These are phyloP conservation scores for Vollenhovia emeryi DNA, from an alignment of 1,140 invertebrate genomes.

Conservation along the genomic window DNA sequence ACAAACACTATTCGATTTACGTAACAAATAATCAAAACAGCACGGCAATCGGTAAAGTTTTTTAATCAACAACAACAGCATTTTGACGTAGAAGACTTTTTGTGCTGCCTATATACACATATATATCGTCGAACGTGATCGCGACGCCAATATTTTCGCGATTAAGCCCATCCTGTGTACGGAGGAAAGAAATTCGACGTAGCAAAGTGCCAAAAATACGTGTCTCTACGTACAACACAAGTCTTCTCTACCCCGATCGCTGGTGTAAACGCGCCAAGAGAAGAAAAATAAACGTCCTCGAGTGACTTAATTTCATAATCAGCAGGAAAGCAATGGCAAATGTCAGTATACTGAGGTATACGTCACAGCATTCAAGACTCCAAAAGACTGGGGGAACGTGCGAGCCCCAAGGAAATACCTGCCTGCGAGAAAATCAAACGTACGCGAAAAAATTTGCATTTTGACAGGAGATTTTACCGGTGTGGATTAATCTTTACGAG, in stretches of 20 bases:
- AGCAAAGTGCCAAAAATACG: constrained; percentile 67
- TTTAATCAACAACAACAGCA: background rate
- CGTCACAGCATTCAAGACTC: constrained; percentile 11
- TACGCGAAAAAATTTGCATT: constrained; percentile 19
- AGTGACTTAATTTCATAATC: constrained; percentile 28
- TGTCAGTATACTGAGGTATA: background rate
- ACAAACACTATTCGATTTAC: background rate
- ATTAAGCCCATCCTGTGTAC: background rate
- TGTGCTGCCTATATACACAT: too few species aligned
- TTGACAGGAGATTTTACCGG: constrained; percentile 16
- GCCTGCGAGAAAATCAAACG: constrained; percentile 30
- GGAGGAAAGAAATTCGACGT: background rate
- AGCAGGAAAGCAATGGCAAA: background rate
- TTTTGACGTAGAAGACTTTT: background rate
- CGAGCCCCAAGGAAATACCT: background rate
- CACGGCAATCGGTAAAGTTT: background rate
- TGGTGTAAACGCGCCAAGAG: background rate
- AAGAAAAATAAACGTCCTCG: background rate
- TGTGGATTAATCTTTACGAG: background rate
- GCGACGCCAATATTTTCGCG: background rate
- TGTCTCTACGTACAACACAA: constrained; percentile 1
- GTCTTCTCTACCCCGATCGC: background rate
- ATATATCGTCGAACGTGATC: background rate
- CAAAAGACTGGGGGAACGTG: background rate
- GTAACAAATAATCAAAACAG: constrained; percentile 19